phyloP scores from a whole-genome alignment of 2,797 vertebrate genomes.

The Pygocentrus nattereri region DNA sequence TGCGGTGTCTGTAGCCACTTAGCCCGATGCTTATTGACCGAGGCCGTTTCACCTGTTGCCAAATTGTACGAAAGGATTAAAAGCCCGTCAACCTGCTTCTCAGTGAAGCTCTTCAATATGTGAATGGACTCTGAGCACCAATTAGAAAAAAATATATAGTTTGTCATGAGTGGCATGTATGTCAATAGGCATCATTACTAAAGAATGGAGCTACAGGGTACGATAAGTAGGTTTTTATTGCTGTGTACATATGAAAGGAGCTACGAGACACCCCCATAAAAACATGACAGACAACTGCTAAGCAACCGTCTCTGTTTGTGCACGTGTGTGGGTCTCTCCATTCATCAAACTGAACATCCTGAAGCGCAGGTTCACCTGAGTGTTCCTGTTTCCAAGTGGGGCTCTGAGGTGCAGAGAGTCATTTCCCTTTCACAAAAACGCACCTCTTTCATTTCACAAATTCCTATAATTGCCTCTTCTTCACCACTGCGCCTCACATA shows the following conservation, averaged over 20 bases:
- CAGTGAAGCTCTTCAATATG: not conserved
- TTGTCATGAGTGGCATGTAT: not conserved
- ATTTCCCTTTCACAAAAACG: conserved; percentile 29
- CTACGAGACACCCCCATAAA: not conserved
- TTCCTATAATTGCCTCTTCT: conserved; percentile 37
- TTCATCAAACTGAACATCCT: conserved; percentile 34
- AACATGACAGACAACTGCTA: conserved; percentile 18
- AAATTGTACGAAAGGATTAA: not conserved
- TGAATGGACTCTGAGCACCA: not conserved
- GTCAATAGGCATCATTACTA: not conserved
- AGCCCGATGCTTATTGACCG: no score
- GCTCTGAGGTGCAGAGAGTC: conserved; percentile 10
- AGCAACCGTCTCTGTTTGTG: conserved; percentile 10
- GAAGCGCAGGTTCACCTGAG: not conserved
- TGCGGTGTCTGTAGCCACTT: no score
- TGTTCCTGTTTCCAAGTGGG: conserved; percentile 17
- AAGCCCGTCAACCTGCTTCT: not conserved
- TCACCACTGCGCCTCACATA: conserved; percentile 8
- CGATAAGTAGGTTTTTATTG: conserved; percentile 43
- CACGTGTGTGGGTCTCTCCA: conserved; percentile 15
- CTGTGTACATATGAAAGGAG: conserved; percentile 18
- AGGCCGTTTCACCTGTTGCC: no score
- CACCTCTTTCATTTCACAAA: conserved; percentile 33
- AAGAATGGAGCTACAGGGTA: conserved; percentile 8
- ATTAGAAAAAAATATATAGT: not conserved